Evolutionary conservation across 2,113 vertebrate genomes (phyloP).

Genomic region (Anoura caudifer): DNA sequence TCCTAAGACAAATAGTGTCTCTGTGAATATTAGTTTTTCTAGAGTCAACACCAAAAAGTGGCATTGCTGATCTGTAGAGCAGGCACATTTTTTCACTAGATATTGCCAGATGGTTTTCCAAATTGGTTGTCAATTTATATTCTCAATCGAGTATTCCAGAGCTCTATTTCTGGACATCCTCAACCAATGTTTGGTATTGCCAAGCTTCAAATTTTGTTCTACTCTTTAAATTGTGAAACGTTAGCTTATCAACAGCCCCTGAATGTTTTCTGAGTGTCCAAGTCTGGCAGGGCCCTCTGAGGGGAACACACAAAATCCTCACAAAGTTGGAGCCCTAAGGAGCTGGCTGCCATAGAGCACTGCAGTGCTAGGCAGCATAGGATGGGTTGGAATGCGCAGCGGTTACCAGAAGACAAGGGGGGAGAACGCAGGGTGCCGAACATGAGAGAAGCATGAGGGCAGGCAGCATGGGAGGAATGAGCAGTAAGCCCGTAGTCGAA

Average conservation of each 20-base stretch:
- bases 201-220: slow-evolving; percentile 17
- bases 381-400: background rate
- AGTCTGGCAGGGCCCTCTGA: background rate
- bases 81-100: background rate
- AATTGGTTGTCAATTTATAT: slow-evolving; percentile 2
- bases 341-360: background rate
- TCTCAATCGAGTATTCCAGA: slow-evolving; percentile 6
- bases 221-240: slow-evolving; percentile 3
- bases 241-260: background rate
- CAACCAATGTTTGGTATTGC: background rate
- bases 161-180: slow-evolving; percentile 11
- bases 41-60: background rate
- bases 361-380: background rate
- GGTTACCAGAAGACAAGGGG: background rate
- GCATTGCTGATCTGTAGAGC: background rate
- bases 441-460: background rate
- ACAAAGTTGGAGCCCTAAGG: background rate
- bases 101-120: slow-evolving; percentile 33
- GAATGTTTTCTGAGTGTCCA: background rate
- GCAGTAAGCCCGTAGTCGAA: background rate
- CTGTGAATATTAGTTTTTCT: background rate
- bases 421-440: background rate
- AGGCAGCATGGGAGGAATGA: background rate
- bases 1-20: background rate
- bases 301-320: background rate